Evolutionary conservation across 2,888 invertebrate species (phyloP).

Genomic region (Acrobasis suavella): DNA sequence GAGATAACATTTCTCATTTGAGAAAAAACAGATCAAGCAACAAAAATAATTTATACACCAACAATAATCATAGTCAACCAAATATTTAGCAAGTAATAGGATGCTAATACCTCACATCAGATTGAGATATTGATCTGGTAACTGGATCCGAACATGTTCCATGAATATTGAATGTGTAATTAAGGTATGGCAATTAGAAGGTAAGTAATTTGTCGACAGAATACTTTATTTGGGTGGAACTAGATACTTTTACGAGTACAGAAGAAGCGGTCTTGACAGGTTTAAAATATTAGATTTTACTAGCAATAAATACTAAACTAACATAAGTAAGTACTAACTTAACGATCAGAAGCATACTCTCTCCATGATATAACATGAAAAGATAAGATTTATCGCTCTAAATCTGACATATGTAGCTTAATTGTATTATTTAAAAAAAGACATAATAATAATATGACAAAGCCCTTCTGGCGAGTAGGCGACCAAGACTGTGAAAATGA

Average conservation of each 20-base stretch:
- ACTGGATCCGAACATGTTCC: conserved; percentile 21
- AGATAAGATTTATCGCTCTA: too few relatives aligned
- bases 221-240: conserved; percentile 24
- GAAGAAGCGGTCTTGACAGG: too few relatives aligned
- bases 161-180: conserved; percentile 38
- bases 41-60: not conserved
- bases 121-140: conserved; percentile 28
- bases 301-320: too few relatives aligned
- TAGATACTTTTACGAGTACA: not conserved
- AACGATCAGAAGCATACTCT: too few relatives aligned
- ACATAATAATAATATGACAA: too few relatives aligned
- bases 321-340: too few relatives aligned
- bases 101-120: conserved; percentile 24
- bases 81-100: conserved; percentile 25
- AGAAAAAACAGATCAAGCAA: conserved; percentile 5
- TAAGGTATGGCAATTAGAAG: conserved; percentile 32
- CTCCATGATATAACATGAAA: too few relatives aligned
- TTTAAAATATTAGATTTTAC: too few relatives aligned
- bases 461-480: too few relatives aligned
- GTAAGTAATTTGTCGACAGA: conserved; percentile 33
- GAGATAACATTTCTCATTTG: not conserved
- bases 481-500: too few relatives aligned
- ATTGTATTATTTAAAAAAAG: too few relatives aligned
- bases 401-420: too few relatives aligned
- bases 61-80: conserved; percentile 8